Evolutionary conservation across 2,888 invertebrate genomes (phyloP).

Genomic region (Autographa gamma): DNA sequence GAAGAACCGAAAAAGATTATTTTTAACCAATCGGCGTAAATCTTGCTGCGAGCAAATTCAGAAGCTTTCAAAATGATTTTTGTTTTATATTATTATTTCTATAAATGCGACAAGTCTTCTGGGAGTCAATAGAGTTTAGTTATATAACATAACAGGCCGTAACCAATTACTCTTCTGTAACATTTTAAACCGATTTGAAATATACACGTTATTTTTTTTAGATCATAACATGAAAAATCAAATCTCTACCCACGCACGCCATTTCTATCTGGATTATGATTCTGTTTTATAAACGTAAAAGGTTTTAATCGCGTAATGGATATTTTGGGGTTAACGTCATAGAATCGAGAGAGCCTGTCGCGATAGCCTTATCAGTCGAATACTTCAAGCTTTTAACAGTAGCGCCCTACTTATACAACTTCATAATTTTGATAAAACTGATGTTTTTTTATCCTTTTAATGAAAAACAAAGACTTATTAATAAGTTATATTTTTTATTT

Average conservation of each 20-base stretch:
- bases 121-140: too few species aligned
- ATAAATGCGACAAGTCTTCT: too few species aligned
- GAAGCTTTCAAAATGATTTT: too few species aligned
- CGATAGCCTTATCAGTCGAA: slow-evolving; percentile 68
- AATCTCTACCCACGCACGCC: slow-evolving; percentile 64
- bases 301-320: slow-evolving; percentile 81
- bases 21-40: too few species aligned
- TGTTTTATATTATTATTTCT: too few species aligned
- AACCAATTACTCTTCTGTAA: too few species aligned
- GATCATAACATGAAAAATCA: slow-evolving; percentile 8
- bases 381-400: slow-evolving; percentile 63
- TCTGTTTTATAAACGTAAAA: slow-evolving; percentile 72
- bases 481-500: too few species aligned
- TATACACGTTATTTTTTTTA: not conserved
- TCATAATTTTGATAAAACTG: slow-evolving; percentile 39
- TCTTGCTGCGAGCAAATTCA: too few species aligned
- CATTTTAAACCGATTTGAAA: too few species aligned
- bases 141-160: too few species aligned
- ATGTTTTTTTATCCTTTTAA: slow-evolving; percentile 6
- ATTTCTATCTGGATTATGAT: slow-evolving; percentile 69
- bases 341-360: slow-evolving; percentile 61
- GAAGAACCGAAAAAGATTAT: too few species aligned
- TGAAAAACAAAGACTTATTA: too few species aligned
- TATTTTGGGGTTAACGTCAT: slow-evolving; percentile 67
- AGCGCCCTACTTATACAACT: slow-evolving; percentile 25